These are phyloP conservation scores for Pantherophis guttatus DNA, from an alignment of 2,113 vertebrate species.

Conservation along the genomic window DNA sequence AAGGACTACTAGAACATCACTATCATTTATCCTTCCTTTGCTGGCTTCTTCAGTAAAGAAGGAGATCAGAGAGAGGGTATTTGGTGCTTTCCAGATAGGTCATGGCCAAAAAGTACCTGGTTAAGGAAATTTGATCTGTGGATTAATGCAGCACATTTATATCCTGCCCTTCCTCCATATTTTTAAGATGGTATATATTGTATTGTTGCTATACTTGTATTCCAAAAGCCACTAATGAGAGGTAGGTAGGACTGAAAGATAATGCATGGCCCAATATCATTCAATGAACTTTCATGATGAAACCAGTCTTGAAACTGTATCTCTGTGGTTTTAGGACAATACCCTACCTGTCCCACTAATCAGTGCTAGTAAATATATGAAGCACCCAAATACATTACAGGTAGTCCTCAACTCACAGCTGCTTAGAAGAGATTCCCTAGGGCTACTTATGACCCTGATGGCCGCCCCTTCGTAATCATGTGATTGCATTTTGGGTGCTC, in stretches of 20 bases:
- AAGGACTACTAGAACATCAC: not conserved
- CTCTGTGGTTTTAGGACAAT: not conserved
- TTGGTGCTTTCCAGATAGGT: not conserved
- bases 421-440: no score
- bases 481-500: no score
- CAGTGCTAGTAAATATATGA: not conserved
- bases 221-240: not conserved
- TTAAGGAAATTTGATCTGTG: not conserved
- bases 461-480: no score
- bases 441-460: no score
- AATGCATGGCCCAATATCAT: not conserved
- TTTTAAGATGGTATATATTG: not conserved
- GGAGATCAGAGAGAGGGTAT: no score
- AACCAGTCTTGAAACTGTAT: not conserved
- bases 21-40: not conserved
- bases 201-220: not conserved
- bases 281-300: not conserved
- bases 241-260: not conserved
- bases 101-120: not conserved
- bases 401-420: no score
- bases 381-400: no score
- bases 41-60: not conserved
- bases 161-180: not conserved
- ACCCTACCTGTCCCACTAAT: not conserved
- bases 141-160: not conserved